phyloP scores from a whole-genome alignment of 2,888 invertebrate genomes.

The Spilosoma lubricipeda region DNA sequence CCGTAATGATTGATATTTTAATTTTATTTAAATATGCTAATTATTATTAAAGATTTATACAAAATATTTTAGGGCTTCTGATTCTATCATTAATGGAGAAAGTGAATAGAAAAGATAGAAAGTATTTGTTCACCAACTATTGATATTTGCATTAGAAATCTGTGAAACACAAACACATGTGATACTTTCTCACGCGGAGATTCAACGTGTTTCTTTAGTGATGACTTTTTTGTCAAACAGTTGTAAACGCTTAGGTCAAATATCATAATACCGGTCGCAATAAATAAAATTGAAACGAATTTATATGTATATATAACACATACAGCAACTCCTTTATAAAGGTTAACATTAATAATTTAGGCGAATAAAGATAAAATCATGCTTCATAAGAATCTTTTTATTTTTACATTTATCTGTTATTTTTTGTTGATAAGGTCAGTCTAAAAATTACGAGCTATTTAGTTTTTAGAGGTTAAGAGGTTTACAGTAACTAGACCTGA shows the following conservation, averaged over 20 bases:
- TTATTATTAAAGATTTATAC: constrained; percentile 29
- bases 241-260: constrained; percentile 12
- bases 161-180: constrained; percentile 71
- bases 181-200: constrained; percentile 77
- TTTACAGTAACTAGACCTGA: constrained; percentile 23
- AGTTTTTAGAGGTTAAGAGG: constrained; percentile 35
- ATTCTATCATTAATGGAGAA: constrained; percentile 69
- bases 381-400: neutral
- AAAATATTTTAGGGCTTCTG: constrained; percentile 59
- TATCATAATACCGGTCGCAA: constrained; percentile 3
- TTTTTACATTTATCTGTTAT: too few relatives aligned
- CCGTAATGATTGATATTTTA: neutral
- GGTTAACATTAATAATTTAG: neutral
- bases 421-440: too few relatives aligned
- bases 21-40: constrained; percentile 7
- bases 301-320: too few relatives aligned
- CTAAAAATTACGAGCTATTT: too few relatives aligned
- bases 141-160: constrained; percentile 83
- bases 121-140: constrained; percentile 77
- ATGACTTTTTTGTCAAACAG: constrained; percentile 33
- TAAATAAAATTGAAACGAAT: neutral
- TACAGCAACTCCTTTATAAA: neutral
- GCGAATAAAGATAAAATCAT: neutral
- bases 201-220: constrained; percentile 45
- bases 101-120: constrained; percentile 77